Evolutionary conservation across 2,888 invertebrate genomes (phyloP), one percentile per base, ranked within the genome.

Genomic region (Xestobium rufovillosum): DNA sequence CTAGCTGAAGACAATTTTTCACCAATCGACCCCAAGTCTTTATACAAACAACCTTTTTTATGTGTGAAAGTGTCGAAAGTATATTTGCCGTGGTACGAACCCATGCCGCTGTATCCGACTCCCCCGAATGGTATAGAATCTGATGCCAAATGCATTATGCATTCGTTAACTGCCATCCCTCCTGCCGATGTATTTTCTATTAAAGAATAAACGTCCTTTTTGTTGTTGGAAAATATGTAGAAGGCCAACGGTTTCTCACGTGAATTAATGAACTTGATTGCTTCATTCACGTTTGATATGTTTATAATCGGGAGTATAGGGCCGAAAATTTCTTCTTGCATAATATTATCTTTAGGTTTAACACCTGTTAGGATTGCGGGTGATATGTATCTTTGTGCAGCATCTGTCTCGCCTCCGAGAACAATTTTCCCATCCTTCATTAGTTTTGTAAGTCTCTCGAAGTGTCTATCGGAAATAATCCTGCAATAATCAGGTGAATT

Each of bases 281-380:
- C 96, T 61, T 95, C 92, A 42, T 82, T 83, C n/a, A 86, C 81
- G 62, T 82, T 82, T 37, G 80, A 77, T 3, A 95, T 76, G 36
- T 78, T 81, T 4, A 94, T 65, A 43, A 98, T 83, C 0, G 97
- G 97, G 47, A 98, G 72, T 52, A 98, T 77, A 3, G 97, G 97
- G 1, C 97, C 97, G 65, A 97, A 98, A 52, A 97, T 92, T 75
- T 97, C 97, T 50, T 95, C 84, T 47, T 79, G 74, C 86, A 88
- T 86, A 3, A 86, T 62, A 23, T 78, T 75, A 68, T 94, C 91
- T 1, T 70, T 70, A 0, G 73, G 66, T 36, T 77, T 74, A 0
- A 91, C 85, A 60, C 91, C 81, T 10, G 73, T 62, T 32, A 87
- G 50, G 40, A 96, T 71, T 0, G 94, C 92, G 3, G 95, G 95